Percentiles rank a stretch among this genome's conserved stretches.
Evolutionary conservation across 2,797 vertebrate genomes (phyloP).

Genomic region (Galagoides demidoff): DNA sequence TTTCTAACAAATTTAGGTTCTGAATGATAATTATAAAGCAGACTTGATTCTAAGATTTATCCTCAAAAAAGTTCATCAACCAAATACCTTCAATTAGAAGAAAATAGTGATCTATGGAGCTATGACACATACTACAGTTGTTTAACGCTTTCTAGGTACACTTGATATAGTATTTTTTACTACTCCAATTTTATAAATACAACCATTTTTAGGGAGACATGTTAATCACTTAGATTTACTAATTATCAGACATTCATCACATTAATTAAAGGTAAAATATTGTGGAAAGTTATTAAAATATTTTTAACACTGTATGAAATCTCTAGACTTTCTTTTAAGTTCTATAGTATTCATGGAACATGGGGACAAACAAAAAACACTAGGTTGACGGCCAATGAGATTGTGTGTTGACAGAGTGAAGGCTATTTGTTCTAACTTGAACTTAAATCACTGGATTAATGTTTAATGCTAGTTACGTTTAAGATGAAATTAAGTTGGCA

Average conservation of each 20-base stretch:
- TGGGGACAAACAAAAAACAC: not conserved
- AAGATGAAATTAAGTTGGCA: not conserved
- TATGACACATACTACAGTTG: not conserved
- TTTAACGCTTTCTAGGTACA: not conserved
- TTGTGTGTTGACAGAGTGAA: not conserved
- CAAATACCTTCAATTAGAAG: not conserved
- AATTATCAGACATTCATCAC: not conserved
- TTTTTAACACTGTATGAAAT: not conserved
- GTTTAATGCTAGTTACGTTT: conserved; percentile 29
- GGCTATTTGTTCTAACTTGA: not conserved
- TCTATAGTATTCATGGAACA: not conserved
- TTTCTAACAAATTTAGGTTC: not conserved
- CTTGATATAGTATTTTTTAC: conserved; percentile 9
- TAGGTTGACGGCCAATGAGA: not conserved
- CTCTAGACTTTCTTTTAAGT: not conserved
- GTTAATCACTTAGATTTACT: not conserved
- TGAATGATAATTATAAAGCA: not conserved
- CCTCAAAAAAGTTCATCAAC: not conserved
- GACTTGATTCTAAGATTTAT: not conserved
- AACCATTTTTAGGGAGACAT: not conserved
- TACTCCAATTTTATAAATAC: not conserved
- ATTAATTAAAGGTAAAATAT: not conserved
- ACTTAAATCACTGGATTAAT: not conserved
- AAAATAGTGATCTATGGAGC: not conserved
- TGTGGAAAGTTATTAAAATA: not conserved